Evolutionary conservation across 1,140 invertebrate genomes (phyloP).

Genomic region (Tetramorium simillimum): DNA sequence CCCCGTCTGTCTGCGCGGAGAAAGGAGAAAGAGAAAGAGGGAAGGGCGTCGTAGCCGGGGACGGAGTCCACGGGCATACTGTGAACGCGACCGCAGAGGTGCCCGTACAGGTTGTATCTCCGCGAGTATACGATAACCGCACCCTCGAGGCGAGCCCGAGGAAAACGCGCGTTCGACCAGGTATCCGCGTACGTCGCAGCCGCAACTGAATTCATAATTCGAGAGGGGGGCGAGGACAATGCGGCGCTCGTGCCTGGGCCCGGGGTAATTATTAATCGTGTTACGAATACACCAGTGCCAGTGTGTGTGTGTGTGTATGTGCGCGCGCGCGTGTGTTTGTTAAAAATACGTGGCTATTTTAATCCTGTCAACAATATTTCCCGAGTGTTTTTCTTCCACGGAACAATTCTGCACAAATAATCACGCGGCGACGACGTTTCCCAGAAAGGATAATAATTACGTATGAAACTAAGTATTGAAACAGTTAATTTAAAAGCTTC

Average conservation of each 20-base stretch:
- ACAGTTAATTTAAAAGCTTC: neutral
- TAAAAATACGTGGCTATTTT: slow-evolving; percentile 39
- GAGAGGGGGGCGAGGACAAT: neutral
- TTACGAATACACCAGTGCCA: neutral
- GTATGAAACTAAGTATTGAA: neutral
- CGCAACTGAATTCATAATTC: slow-evolving; percentile 72
- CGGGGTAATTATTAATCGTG: slow-evolving; percentile 50
- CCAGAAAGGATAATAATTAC: neutral
- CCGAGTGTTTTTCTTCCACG: neutral
- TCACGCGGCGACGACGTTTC: neutral
- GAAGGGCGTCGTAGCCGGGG: neutral
- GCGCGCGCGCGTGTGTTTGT: neutral
- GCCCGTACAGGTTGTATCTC: slow-evolving; percentile 71
- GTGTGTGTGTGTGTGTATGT: neutral
- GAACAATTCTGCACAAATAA: neutral
- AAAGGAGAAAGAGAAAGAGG: slow-evolving; percentile 24
- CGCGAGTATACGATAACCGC: slow-evolving; percentile 73
- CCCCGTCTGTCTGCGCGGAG: slow-evolving; percentile 66
- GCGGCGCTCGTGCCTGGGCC: slow-evolving; percentile 46
- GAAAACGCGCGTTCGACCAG: slow-evolving; percentile 68
- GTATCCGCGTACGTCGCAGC: slow-evolving; percentile 69
- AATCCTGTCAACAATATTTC: slow-evolving; percentile 5
- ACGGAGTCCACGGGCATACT: slow-evolving; percentile 43
- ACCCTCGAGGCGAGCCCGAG: slow-evolving; percentile 71
- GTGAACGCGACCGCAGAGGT: slow-evolving; percentile 66